Base-by-base conservation (phyloP, 1,140 invertebrate species). In the Centruroides vittatus region DNA sequence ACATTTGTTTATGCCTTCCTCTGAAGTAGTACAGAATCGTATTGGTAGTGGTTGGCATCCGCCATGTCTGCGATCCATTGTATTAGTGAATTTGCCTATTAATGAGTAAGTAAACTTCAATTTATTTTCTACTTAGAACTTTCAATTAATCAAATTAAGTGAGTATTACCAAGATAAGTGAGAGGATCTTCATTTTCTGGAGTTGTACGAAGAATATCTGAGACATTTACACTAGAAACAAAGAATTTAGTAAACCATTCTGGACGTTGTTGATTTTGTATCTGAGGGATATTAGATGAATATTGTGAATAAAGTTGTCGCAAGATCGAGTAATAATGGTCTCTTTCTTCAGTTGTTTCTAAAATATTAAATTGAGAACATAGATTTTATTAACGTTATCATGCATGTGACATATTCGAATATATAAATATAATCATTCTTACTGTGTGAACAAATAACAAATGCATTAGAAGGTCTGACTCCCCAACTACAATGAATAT, bases 61-160 rank as follows among this genome's bases (percentile, higher is more conserved):
- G 5, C 47, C 55, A 4, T 59, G 46, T 0, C 82, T 80, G 52
- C 85, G 78, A 65, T 86, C 85, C 63, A 89, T 86, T n/a, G 88
- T 85, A 66, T 85, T 82, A 51, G 81, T 79, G 67, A 87, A 89
- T 71, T 87, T 85, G 3, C 84, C 82, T 75, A 62, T 23, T 23
- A 23, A 23, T 23, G 23, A 23, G 2, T 23, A 23, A 23, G 23
- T 23, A 23, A 23, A 23, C 23, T 1, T 23, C 23, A 23, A 23
- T 23, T 23, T 23, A 23, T 23, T 23, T 23, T 23, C 23, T 23
- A 23, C 2, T 23, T 23, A 23, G 23, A 23, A 23, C 23, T 23
- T 23, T 23, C 23, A 23, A 23, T 23, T 23, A 23, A 23, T 23
- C 23, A 23, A 23, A 23, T 23, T 23, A 23, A 23, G 2, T 36